These are phyloP conservation scores for Fulmarus glacialis DNA, from an alignment of 2,113 vertebrate species.

Conservation along the genomic window DNA sequence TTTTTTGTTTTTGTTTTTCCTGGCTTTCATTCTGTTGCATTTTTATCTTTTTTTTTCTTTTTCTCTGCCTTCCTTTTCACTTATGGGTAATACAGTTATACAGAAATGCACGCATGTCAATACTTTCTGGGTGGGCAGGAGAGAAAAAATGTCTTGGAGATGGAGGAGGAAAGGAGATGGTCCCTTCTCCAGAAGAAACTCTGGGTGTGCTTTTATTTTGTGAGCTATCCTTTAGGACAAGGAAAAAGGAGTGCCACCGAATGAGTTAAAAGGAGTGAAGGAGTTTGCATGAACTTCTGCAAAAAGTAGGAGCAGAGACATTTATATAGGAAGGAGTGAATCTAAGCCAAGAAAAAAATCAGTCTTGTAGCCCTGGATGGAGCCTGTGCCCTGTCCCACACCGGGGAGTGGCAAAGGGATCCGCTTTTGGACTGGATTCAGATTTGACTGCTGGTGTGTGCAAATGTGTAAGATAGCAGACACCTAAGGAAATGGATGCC, in stretches of 20 bases:
- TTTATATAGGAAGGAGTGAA: neutral
- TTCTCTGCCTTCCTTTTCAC: neutral
- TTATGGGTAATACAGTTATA: neutral
- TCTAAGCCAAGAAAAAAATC: neutral
- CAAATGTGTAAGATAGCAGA: neutral
- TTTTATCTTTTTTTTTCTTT: neutral
- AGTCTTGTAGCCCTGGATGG: neutral
- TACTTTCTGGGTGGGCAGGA: neutral
- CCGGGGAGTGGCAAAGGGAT: accelerated
- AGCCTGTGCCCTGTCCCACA: neutral
- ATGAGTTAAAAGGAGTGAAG: neutral
- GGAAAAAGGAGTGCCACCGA: neutral
- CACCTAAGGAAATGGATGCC: neutral
- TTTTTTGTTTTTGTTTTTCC: neutral
- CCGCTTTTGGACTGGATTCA: neutral
- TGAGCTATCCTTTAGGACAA: neutral
- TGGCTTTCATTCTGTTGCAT: neutral
- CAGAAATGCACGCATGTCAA: neutral
- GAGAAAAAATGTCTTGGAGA: neutral
- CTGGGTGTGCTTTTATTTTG: neutral
- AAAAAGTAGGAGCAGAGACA: neutral
- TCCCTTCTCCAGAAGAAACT: neutral
- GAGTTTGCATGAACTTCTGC: neutral
- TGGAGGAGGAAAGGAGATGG: neutral
- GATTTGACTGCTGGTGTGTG: neutral